Base-by-base conservation (phyloP, 2,797 vertebrate species). In the Argya squamiceps region DNA sequence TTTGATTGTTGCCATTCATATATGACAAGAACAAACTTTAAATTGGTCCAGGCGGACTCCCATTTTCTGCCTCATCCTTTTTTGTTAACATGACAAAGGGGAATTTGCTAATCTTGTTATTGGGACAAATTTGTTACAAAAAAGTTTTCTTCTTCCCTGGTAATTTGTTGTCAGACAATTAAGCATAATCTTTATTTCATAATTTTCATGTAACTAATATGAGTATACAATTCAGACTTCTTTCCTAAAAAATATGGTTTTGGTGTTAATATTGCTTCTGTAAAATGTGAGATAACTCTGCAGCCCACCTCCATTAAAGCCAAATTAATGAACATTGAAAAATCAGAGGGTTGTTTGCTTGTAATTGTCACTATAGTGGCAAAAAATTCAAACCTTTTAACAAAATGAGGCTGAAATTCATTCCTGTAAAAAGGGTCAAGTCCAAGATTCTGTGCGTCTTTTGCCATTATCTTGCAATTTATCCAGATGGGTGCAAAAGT, bases 331-430 rank as follows among this genome's bases (percentile, higher is more conserved):
- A 79, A 70, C 1, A 13, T n/a, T 78, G 50, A 47, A 90, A 91
- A 95, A 70, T 73, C n/a, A 79, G 59, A 86, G 34, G 18, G 22
- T 73, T 88, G 26, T 92, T 89, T 84, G 27, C 52, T 50, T 32
- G 1, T 53, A 62, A 70, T 84, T 73, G 39, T 53, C 46, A 56
- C 55, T 44, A 23, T 36, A 49, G 30, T 44, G 74, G 53, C 74
- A 92, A 88, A 69, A 23, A 55, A 0, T 53, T 81, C 30, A 68
- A 90, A 27, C 32, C 17, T 80, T 95, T 74, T 76, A 77, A 74
- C 8, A 41, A 27, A 10, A 24, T 16, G 39, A 92, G 93, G 89
- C 89, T 15, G 49, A 95, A 97, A 94, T 96, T 95, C 94, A 95
- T 94, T 95, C 93, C 91, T 92, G 37, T 77, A 92, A 79, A 86